Base-by-base conservation (phyloP, 2,888 invertebrate genomes). In the Tipula lateralis region DNA sequence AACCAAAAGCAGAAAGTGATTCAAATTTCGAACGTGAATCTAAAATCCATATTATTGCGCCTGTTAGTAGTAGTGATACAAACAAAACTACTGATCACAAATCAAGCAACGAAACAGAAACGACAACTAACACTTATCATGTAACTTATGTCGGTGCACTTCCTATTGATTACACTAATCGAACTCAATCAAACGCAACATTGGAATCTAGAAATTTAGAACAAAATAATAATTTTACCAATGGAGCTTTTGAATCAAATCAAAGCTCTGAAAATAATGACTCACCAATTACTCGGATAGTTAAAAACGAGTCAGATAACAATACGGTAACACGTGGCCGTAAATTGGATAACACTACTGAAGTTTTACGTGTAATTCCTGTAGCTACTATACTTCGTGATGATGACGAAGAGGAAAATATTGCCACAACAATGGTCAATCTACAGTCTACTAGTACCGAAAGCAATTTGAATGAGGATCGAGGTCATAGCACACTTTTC, bases 21-120 rank as follows among this genome's bases (percentile, higher is more conserved):
- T 84, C 85, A 19, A 84, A 85, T 6, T n/a, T 12, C 19, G 36
- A 30, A 83, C 34, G 6, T 13, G 32, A 19, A 36, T 34, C 66
- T 66, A 7, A 34, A 1, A 24, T 66, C 24, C 66, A 66, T 24
- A 12, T 66, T 24, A 66, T 66, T 66, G 66, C 66, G 2, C 66
- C 66, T 9, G 12, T 24, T 9, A 7, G 24, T 1, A 19, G 24
- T 1, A 24, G 9, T 13, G 24, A 66, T 1, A 0, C 66, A 24
- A 66, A 66, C 13, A 66, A 29, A 0, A 16, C 0, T 4, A 1
- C 32, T 16, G 30, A 5, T n/a, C 1, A n/a, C n/a, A 16, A 82
- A 30, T 16, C n/a, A 66, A n/a, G 32, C 86, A 86, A 85, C 4
- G 86, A 88, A 85, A 91, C 91, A 66, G 86, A 87, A 24, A 84